phyloP scores from a whole-genome alignment of 2,888 invertebrate genomes.

The Arenicola marina region DNA sequence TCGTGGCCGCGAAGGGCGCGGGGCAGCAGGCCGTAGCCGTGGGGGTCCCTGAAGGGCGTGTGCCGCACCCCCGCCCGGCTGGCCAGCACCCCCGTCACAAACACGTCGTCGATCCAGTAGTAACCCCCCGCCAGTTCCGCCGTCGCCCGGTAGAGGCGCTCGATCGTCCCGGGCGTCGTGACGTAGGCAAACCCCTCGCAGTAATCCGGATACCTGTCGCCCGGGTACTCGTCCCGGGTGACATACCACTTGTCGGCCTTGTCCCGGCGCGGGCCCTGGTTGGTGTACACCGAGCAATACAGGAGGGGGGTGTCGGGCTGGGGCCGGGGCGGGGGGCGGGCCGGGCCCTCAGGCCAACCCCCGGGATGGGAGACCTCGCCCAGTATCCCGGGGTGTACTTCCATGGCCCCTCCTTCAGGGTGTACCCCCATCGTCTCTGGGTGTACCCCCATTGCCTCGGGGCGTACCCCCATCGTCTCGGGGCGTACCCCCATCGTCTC shows the following conservation, averaged over 20 bases:
- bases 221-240: constrained; percentile 12
- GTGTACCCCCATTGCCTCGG: too few relatives aligned
- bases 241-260: constrained; percentile 41
- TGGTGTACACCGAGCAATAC: constrained; percentile 38
- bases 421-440: too few relatives aligned
- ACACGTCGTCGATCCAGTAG: constrained; percentile 50
- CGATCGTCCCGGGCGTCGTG: constrained; percentile 31
- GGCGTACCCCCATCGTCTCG: too few relatives aligned
- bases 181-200: constrained; percentile 45
- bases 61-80: constrained; percentile 26
- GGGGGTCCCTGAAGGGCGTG: constrained; percentile 5
- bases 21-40: constrained; percentile 10
- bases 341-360: too few relatives aligned
- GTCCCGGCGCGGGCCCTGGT: constrained; percentile 30
- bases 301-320: constrained; percentile 32
- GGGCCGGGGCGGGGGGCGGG: too few relatives aligned
- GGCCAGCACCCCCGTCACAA: constrained; percentile 42
- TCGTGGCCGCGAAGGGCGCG: too few relatives aligned
- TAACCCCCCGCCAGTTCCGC: constrained; percentile 26
- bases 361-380: too few relatives aligned
- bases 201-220: constrained; percentile 40
- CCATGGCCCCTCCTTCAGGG: too few relatives aligned
- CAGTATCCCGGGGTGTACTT: too few relatives aligned
- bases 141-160: constrained; percentile 33
- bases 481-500: too few relatives aligned